phyloP scores from a whole-genome alignment of 2,888 invertebrate genomes.

The Oxystoma pomonae region DNA sequence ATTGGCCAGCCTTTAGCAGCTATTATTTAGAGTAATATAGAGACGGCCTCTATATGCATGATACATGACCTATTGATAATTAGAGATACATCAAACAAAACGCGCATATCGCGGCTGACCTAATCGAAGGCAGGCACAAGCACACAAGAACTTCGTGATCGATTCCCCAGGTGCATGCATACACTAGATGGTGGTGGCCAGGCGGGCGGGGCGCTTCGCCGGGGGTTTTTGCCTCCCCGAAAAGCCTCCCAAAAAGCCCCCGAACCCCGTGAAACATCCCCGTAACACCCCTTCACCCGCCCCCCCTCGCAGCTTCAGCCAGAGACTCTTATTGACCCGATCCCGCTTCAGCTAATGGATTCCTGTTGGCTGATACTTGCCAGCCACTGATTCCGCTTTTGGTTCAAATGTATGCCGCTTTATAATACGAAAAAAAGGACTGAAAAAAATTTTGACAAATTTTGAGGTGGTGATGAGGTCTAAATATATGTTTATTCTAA shows the following conservation, averaged over 20 bases:
- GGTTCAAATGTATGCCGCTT: too few relatives aligned
- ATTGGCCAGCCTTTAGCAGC: too few relatives aligned
- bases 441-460: too few relatives aligned
- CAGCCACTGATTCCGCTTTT: conserved; percentile 1
- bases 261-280: conserved; percentile 18
- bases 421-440: too few relatives aligned
- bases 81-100: conserved; percentile 28
- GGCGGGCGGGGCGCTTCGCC: neutral
- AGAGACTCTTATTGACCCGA: conserved; percentile 40
- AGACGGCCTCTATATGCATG: too few relatives aligned
- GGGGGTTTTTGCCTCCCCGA: conserved; percentile 18
- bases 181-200: conserved; percentile 21
- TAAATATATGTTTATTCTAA: too few relatives aligned
- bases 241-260: conserved; percentile 21
- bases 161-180: conserved; percentile 39
- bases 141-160: conserved; percentile 33
- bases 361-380: conserved; percentile 28
- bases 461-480: too few relatives aligned
- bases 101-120: conserved; percentile 34
- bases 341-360: conserved; percentile 35
- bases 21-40: too few relatives aligned
- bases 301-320: conserved; percentile 31
- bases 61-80: neutral
- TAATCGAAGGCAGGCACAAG: conserved; percentile 27
- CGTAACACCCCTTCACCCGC: conserved; percentile 29